These are phyloP conservation scores for Neosilurus hyrtlii DNA, from an alignment of 2,797 vertebrate genomes.

Conservation along the genomic window DNA sequence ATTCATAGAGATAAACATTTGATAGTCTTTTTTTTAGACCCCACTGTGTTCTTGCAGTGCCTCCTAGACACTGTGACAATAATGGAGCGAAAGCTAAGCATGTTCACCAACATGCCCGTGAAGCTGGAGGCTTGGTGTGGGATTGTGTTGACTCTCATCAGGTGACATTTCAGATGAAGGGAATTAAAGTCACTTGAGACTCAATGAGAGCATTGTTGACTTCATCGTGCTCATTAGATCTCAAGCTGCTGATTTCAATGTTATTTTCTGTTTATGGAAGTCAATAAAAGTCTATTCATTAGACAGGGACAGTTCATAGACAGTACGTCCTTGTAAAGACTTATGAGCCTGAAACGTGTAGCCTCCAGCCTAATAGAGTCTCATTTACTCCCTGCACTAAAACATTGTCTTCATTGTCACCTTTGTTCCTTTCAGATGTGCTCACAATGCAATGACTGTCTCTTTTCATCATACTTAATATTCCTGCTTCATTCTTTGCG, in stretches of 20 bases:
- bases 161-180: slow-evolving; percentile 59
- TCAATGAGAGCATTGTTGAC: slow-evolving; percentile 40
- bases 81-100: slow-evolving; percentile 71
- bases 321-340: slow-evolving; percentile 14
- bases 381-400: slow-evolving; percentile 8
- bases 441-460: slow-evolving; percentile 13
- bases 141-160: slow-evolving; percentile 54
- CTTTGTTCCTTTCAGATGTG: slow-evolving; percentile 1
- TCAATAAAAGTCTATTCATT: slow-evolving; percentile 43
- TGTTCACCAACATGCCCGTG: slow-evolving; percentile 49
- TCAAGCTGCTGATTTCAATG: slow-evolving; percentile 4
- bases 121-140: slow-evolving; percentile 38
- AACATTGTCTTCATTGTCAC: not conserved
- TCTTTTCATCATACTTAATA: no score
- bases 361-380: slow-evolving; percentile 4
- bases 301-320: slow-evolving; percentile 12
- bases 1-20: slow-evolving; percentile 55
- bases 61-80: slow-evolving; percentile 76
- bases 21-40: slow-evolving; percentile 65
- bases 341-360: slow-evolving; percentile 11
- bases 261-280: slow-evolving; percentile 29
- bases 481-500: no score
- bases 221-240: slow-evolving; percentile 9
- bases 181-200: slow-evolving; percentile 47
- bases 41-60: slow-evolving; percentile 62